These are phyloP conservation scores for Pogonus chalceus DNA, from an alignment of 1,140 invertebrate genomes.

Conservation along the genomic window DNA sequence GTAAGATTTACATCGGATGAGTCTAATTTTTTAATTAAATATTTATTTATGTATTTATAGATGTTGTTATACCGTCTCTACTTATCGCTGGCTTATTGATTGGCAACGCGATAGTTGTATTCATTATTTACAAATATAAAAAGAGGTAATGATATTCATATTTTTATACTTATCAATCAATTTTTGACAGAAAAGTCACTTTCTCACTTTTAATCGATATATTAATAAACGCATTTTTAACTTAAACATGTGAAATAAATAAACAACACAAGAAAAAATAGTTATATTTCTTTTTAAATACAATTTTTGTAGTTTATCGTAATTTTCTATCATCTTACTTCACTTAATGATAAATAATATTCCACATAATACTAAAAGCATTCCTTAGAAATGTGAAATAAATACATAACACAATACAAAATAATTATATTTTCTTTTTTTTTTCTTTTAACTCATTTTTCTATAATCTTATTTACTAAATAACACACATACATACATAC, in stretches of 20 bases:
- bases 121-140: constrained; percentile 55
- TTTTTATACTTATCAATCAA: neutral
- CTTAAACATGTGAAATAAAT: constrained; percentile 11
- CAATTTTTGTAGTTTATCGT: neutral
- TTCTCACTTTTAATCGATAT: constrained; percentile 17
- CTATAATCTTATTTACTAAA: too few relatives aligned
- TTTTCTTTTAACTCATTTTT: too few relatives aligned
- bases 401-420: too few relatives aligned
- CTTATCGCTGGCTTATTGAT: constrained; percentile 52
- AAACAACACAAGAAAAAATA: neutral
- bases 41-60: constrained; percentile 41
- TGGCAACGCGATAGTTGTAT: constrained; percentile 53
- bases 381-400: too few relatives aligned
- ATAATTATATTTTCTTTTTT: too few relatives aligned
- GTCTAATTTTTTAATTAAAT: neutral
- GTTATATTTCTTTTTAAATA: neutral
- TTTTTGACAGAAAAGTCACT: constrained; percentile 17
- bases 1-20: neutral
- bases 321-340: too few relatives aligned
- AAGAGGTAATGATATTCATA: constrained; percentile 42
- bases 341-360: too few relatives aligned
- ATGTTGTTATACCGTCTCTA: constrained; percentile 49
- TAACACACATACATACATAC: too few relatives aligned
- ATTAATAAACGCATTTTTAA: constrained; percentile 22
- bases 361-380: too few relatives aligned